phyloP scores from a whole-genome alignment of 2,113 vertebrate species.

The Petrocephalus zakoni region DNA sequence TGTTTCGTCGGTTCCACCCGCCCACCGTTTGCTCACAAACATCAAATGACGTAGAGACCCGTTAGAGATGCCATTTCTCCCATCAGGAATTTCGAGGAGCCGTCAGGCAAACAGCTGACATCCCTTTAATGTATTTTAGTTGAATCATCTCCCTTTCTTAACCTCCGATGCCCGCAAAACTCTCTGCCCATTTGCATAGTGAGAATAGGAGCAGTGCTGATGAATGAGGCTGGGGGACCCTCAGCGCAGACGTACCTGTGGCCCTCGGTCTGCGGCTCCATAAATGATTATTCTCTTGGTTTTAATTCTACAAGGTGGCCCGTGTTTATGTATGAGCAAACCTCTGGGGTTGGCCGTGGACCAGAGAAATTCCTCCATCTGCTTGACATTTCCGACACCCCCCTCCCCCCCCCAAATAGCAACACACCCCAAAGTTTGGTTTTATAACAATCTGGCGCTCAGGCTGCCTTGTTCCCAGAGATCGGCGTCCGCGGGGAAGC shows the following conservation, averaged over 20 bases:
- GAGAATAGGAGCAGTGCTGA: not conserved
- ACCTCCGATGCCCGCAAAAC: not conserved
- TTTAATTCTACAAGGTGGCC: slow-evolving; percentile 12
- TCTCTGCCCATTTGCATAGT: not conserved
- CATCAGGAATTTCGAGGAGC: not conserved
- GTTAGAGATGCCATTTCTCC: not conserved
- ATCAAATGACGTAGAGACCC: not conserved
- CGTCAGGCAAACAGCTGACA: not conserved
- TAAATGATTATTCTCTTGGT: slow-evolving; percentile 19
- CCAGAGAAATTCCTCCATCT: slow-evolving; percentile 16
- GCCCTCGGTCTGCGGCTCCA: not conserved
- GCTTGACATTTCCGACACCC: slow-evolving; percentile 23
- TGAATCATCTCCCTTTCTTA: not conserved
- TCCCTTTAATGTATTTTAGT: not conserved
- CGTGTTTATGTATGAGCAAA: slow-evolving; percentile 24
- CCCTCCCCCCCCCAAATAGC: slow-evolving; percentile 3
- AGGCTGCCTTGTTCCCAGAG: not conserved
- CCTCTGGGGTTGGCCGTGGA: slow-evolving; percentile 2
- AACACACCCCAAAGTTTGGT: not conserved
- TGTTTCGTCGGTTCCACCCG: not conserved
- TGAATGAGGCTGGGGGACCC: not conserved
- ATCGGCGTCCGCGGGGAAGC: not conserved
- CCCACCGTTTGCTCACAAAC: not conserved
- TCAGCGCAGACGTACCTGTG: not conserved
- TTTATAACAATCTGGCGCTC: not conserved